Conservation (phyloP, 2,797 vertebrate genomes). For the Thaleichthys pacificus region DNA sequence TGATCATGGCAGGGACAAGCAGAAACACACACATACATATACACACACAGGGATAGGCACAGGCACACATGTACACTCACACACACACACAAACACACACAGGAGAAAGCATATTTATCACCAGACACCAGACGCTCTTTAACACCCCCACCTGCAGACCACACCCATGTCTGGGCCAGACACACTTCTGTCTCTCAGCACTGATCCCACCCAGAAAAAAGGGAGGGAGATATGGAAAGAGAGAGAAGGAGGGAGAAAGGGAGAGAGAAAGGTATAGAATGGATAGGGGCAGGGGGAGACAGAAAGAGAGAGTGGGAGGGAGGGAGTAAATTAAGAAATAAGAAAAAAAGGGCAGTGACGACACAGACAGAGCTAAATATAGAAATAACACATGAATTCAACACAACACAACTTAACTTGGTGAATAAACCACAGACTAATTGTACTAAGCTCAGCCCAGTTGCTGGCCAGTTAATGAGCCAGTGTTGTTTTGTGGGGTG, state of each 20-base stretch:
- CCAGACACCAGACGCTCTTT: constrained; percentile 18
- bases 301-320: not conserved
- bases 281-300: not conserved
- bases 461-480: not conserved
- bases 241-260: not conserved
- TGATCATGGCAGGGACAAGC: too few relatives aligned
- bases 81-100: too few relatives aligned
- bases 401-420: not conserved
- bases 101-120: not conserved
- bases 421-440: not conserved
- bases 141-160: constrained; percentile 51
- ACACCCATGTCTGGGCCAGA: constrained; percentile 40
- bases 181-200: not conserved
- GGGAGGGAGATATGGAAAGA: constrained; percentile 20
- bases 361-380: not conserved
- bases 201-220: constrained; percentile 10
- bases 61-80: too few relatives aligned
- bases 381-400: not conserved
- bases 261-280: not conserved
- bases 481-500: not conserved
- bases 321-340: not conserved
- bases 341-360: too few relatives aligned
- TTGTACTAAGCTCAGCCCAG: too few relatives aligned
- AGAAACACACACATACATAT: too few relatives aligned
- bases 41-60: too few relatives aligned